Evolutionary conservation across 2,888 invertebrate species (phyloP), one percentile per base, ranked within the genome.

Genomic region (Metallyticus violacea): DNA sequence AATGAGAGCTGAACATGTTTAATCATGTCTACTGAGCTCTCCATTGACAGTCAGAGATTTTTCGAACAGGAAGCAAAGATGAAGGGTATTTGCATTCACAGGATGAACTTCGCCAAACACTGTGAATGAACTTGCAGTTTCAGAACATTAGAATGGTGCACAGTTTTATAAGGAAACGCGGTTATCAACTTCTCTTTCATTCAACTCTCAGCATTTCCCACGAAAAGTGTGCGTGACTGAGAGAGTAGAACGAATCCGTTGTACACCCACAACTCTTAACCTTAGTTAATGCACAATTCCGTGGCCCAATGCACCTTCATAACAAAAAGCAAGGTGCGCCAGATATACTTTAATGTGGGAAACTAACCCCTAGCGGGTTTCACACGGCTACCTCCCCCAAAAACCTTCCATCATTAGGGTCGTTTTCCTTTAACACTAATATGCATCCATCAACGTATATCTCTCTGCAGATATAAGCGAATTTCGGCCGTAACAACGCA

Each of bases 281-380:
- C 85, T 29, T 78, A 22, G 77, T 22, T 78, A 85, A 79, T 29
- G 26, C 85, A 85, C 76, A 85, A 85, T 28, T 85, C 9, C 81
- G n/a, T 22, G 29, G 28, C 81, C 9, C 80, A 81, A 4, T 29
- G 4, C 80, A 30, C 30, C 80, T 30, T 30, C 79, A 26, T 15
- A 5, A 79, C 7, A 79, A 79, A 62, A 1, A 26, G 78, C 78
- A 78, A 81, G 80, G 80, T 81, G 30, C 80, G 30, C 80, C 77
- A 77, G 78, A n/a, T 83, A 26, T 77, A 22, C 27, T 27, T 9
- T 26, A 85, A 27, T 85, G 85, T 85, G 85, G 85, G 85, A 85
- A 85, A 79, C 25, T 25, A 25, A 28, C 85, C 40, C 79, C 29
- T 27, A 85, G 85, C 85, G 29, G 85, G 79, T 85, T 85, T 85